Base-by-base conservation (phyloP, 2,113 vertebrate genomes). In the Himantopus leucocephalus region DNA sequence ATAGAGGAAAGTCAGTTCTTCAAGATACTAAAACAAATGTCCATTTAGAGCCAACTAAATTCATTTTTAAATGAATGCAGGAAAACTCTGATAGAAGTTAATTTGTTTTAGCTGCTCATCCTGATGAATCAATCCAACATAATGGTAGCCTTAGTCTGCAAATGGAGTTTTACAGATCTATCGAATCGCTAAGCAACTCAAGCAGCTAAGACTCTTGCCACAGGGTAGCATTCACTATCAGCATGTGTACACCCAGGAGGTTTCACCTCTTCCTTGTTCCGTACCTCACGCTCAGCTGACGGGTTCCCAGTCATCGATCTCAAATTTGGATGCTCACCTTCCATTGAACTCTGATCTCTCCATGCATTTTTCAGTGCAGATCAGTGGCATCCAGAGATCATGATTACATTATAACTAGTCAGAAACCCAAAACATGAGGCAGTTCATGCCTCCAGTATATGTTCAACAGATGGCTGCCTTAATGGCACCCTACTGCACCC, bases 11-110 rank as follows among this genome's bases (percentile, higher is more conserved):
- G 96, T 97, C 95, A 96, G 95, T 95, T 98, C 93, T 97, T 94
- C 85, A 85, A 96, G 95, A 97, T 88, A 96, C 97, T 98, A 97
- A 98, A 98, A 97, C 89, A 97, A 98, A 98, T 90, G 97, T 91
- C 94, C 94, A 95, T 95, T 98, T 97, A 97, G 96, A 96, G 96
- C 58, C 75, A 97, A 96, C 93, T 95, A 97, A 97, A 98, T 97
- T 97, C 32, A 96, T 96, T 97, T 97, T 95, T 88, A 97, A 98
- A 98, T 97, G 88, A 96, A 98, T 92, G 89, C 55, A 96, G 84
- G 78, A 89, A 97, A 96, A 95, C 88, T 94, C 94, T 71, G 87
- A 97, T 85, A 91, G 89, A 92, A 96, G 97, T 96, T 95, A 96
- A 97, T 94, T 97, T 82, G 45, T 47, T 94, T 96, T 81, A 96